Percentiles rank a stretch among this genome's conserved stretches.
Conservation (phyloP, 1,140 invertebrate genomes). For the Neodiprion pinetum region DNA sequence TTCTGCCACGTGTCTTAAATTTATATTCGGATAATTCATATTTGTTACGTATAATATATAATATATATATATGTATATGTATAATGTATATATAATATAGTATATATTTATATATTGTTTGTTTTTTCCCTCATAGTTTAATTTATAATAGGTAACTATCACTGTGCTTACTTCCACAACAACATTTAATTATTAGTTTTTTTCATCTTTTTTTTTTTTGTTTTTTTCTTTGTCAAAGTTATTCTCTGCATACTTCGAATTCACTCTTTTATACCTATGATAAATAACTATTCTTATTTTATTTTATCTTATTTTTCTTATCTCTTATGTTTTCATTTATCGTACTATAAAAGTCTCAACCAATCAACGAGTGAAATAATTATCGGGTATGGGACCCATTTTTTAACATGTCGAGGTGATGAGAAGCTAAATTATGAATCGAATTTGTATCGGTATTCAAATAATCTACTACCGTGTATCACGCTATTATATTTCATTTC, state of each 20-base stretch:
- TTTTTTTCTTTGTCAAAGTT: slow-evolving; percentile 24
- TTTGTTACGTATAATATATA: too few relatives aligned
- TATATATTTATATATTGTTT: too few relatives aligned
- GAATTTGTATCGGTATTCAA: too few relatives aligned
- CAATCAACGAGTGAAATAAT: too few relatives aligned
- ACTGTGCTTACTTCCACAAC: slow-evolving; percentile 46
- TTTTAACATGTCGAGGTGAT: too few relatives aligned
- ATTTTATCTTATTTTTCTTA: slow-evolving; percentile 7
- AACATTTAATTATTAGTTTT: slow-evolving; percentile 42
- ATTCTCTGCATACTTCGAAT: slow-evolving; percentile 21
- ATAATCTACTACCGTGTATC: too few relatives aligned
- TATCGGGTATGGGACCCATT: too few relatives aligned
- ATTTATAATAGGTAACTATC: slow-evolving; percentile 44
- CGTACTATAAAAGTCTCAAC: too few relatives aligned
- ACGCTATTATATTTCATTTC: too few relatives aligned
- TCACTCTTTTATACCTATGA: slow-evolving; percentile 15
- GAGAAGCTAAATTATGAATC: too few relatives aligned
- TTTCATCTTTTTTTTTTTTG: neutral
- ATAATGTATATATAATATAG: too few relatives aligned
- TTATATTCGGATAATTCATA: slow-evolving; percentile 25
- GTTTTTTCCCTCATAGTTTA: neutral
- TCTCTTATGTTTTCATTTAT: neutral
- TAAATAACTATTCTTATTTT: slow-evolving; percentile 8
- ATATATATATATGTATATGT: too few relatives aligned
- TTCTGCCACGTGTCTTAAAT: slow-evolving; percentile 40